Base-by-base conservation (phyloP, 2,888 invertebrate species). In the Galeruca laticollis region DNA sequence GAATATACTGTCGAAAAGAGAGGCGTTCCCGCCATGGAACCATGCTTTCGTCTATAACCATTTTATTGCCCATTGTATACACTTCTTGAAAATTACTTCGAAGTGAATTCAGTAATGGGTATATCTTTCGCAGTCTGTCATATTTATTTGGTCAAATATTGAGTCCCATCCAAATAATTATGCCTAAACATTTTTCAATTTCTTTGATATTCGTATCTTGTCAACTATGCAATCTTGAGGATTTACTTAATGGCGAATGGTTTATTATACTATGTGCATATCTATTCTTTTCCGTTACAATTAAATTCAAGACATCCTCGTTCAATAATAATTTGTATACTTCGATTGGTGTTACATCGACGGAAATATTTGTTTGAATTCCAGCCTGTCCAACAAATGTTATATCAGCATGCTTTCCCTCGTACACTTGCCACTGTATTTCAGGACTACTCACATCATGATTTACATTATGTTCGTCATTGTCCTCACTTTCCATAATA, bases 301-400 rank as follows among this genome's bases (percentile, higher is more conserved):
- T n/a, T n/a, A n/a, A n/a, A n/a, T n/a, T n/a, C n/a, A n/a, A n/a
- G n/a, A n/a, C n/a, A n/a, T n/a, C n/a, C n/a, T n/a, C n/a, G n/a
- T n/a, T n/a, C n/a, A n/a, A n/a, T n/a, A n/a, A n/a, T n/a, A 40
- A 40, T 40, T 40, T 40, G 37, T 40, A 40, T 13, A 40, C 37
- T 40, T 9, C 37, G 1, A 40, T 9, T 40, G 11, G 37, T 10
- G 37, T 40, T 40, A n/a, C 40, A 40, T 40, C n/a, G 40, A 40
- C n/a, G n/a, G n/a, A 40, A 40, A 40, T 40, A 40, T 40, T 40
- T 40, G n/a, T 40, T 40, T 40, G 40, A 40, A 40, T n/a, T 3
- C 40, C 40, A 40, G 40, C 40, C 40, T 40, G 40, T n/a, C 0
- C n/a, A 40, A 40, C 13, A 40, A 40, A 11, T 11, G 40, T 40